phyloP scores from a whole-genome alignment of 2,888 invertebrate genomes.

The Lycia hirtaria region DNA sequence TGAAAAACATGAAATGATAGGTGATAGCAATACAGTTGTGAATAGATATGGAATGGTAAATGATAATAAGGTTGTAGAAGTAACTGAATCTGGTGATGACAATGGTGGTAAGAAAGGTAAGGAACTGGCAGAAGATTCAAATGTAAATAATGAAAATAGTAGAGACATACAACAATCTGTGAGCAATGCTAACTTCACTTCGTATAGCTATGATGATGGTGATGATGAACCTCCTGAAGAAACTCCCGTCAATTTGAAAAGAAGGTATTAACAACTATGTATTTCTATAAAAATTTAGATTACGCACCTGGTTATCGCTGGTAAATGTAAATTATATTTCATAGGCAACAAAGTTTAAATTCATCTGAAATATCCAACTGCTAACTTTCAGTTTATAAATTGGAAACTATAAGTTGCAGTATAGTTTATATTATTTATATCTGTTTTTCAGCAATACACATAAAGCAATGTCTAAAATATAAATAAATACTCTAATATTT shows the following conservation, averaged over 20 bases:
- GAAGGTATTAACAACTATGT: slow-evolving; percentile 82
- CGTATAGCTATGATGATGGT: slow-evolving; percentile 67
- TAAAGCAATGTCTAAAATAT: too few relatives aligned
- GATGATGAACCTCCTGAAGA: slow-evolving; percentile 83
- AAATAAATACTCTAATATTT: too few relatives aligned
- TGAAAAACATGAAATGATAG: slow-evolving; percentile 19
- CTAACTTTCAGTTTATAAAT: too few relatives aligned
- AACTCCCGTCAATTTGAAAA: slow-evolving; percentile 79
- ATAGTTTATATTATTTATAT: too few relatives aligned
- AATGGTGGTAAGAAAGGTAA: slow-evolving; percentile 42
- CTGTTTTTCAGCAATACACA: too few relatives aligned
- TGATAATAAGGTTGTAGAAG: slow-evolving; percentile 38
- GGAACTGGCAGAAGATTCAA: slow-evolving; percentile 38
- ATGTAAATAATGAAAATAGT: slow-evolving; percentile 25
- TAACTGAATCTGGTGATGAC: slow-evolving; percentile 59
- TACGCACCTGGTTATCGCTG: too few relatives aligned
- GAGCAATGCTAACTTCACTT: slow-evolving; percentile 50
- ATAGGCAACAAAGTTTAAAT: too few relatives aligned
- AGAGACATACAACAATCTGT: slow-evolving; percentile 42
- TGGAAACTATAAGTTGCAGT: too few relatives aligned
- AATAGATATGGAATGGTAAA: slow-evolving; percentile 41
- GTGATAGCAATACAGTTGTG: slow-evolving; percentile 9
- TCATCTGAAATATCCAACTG: too few relatives aligned
- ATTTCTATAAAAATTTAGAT: too few relatives aligned
- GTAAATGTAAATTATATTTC: too few relatives aligned